Evolutionary conservation across 2,888 invertebrate species (phyloP).

Genomic region (Deroplatys truncata): DNA sequence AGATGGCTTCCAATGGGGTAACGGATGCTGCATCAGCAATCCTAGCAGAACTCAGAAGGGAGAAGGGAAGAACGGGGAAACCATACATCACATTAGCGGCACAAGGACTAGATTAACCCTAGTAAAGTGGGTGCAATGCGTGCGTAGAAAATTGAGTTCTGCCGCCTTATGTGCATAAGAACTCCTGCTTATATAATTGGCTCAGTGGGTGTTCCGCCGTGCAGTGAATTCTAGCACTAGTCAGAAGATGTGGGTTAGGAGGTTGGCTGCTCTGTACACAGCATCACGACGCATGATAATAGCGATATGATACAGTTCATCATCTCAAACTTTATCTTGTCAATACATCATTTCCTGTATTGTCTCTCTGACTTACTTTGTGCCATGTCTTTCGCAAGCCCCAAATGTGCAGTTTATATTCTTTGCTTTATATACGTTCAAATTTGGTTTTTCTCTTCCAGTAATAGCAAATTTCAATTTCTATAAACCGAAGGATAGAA

Average conservation of each 20-base stretch:
- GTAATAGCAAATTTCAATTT: too few relatives aligned
- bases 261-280: not conserved
- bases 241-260: not conserved
- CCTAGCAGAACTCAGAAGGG: not conserved
- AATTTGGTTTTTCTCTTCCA: too few relatives aligned
- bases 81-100: not conserved
- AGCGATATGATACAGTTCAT: not conserved
- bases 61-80: not conserved
- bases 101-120: slow-evolving; percentile 2
- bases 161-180: not conserved
- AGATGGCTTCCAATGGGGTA: not conserved
- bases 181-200: not conserved
- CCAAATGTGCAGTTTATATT: too few relatives aligned
- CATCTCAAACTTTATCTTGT: not conserved
- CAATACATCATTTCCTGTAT: not conserved
- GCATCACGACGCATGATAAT: not conserved
- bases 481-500: too few relatives aligned
- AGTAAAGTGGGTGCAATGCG: not conserved
- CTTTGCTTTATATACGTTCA: too few relatives aligned
- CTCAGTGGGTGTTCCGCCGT: not conserved
- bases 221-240: not conserved
- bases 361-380: too few relatives aligned
- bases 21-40: not conserved
- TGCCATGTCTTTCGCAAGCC: too few relatives aligned
- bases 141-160: not conserved